Conservation (phyloP, 2,113 vertebrate genomes). For the Piprites chloris region DNA sequence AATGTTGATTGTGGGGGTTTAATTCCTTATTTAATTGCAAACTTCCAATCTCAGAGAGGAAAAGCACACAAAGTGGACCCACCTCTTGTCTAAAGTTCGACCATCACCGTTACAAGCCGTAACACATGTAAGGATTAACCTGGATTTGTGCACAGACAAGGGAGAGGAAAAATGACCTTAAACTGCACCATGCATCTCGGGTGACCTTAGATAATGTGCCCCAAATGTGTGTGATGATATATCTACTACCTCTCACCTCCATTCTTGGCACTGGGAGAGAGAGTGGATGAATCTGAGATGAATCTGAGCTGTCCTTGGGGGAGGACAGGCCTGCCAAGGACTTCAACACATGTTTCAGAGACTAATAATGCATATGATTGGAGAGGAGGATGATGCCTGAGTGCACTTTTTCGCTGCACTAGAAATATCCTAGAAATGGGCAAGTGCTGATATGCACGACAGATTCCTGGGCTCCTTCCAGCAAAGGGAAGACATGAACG, state of each 20-base stretch:
- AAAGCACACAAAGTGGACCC: neutral
- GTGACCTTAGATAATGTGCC: neutral
- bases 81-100: neutral
- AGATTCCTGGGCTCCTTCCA: neutral
- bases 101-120: neutral
- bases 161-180: neutral
- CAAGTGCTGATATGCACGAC: neutral
- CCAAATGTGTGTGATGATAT: neutral
- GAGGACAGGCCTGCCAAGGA: neutral
- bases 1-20: neutral
- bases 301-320: neutral
- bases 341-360: neutral
- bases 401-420: neutral
- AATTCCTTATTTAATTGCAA: neutral
- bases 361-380: neutral
- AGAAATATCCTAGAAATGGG: neutral
- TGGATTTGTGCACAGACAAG: neutral
- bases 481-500: neutral
- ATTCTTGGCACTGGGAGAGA: neutral
- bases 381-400: neutral
- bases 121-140: neutral
- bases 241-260: neutral
- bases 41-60: neutral
- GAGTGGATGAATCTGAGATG: neutral
- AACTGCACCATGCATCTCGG: fast-evolving